phyloP scores from a whole-genome alignment of 2,888 invertebrate species.

The Stenichneumon culpator region DNA sequence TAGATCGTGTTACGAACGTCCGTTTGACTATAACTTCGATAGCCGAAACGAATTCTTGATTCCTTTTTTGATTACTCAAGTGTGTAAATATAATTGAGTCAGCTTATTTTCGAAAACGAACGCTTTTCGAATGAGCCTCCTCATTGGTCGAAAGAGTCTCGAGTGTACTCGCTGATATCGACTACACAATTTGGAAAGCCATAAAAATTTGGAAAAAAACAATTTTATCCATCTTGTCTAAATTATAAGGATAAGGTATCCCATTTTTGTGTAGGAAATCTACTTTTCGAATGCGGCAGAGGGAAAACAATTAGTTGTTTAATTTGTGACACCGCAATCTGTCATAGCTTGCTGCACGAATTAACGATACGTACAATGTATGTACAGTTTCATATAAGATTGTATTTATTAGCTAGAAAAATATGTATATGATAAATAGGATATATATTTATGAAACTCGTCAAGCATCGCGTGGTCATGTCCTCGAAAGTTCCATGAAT shows the following conservation, averaged over 20 bases:
- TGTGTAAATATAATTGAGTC: slow-evolving; percentile 5
- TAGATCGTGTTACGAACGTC: too few relatives aligned
- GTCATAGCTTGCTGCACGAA: slow-evolving; percentile 47
- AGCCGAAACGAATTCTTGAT: not conserved
- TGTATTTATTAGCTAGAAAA: slow-evolving; percentile 61
- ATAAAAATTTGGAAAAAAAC: not conserved
- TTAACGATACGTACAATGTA: slow-evolving; percentile 30
- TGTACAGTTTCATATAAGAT: slow-evolving; percentile 46
- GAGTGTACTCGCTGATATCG: not conserved
- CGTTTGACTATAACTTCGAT: not conserved
- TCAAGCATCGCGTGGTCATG: not conserved
- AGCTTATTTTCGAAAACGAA: not conserved
- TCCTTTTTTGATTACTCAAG: not conserved
- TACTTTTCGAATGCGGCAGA: not conserved
- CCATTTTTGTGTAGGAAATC: slow-evolving; percentile 6
- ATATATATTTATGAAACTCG: not conserved
- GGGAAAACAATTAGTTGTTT: not conserved
- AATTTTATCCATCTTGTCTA: not conserved
- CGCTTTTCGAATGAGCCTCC: not conserved
- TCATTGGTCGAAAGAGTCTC: not conserved
- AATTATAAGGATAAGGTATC: not conserved
- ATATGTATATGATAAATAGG: not conserved
- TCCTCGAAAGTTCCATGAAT: not conserved
- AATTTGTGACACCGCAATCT: slow-evolving; percentile 5
- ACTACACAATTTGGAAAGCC: not conserved